Evolutionary conservation across 2,113 vertebrate genomes (phyloP).

Genomic region (Clarias magur): DNA sequence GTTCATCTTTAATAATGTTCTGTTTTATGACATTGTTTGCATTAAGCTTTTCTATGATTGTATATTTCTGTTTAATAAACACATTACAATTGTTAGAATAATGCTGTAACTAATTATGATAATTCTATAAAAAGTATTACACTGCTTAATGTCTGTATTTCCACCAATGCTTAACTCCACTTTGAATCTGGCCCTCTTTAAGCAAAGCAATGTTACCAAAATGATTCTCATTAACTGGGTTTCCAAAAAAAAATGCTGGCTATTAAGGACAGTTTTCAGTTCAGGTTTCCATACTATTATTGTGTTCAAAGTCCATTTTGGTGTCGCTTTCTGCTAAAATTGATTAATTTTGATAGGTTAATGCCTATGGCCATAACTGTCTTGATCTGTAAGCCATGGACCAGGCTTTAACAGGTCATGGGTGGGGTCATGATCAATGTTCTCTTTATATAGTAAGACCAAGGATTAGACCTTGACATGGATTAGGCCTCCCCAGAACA

Average conservation of each 20-base stretch:
- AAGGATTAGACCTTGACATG: slow-evolving; percentile 38
- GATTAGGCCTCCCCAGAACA: slow-evolving; percentile 46
- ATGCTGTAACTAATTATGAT: too few species aligned
- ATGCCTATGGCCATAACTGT: neutral
- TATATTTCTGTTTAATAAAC: too few species aligned
- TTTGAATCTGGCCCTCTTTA: neutral
- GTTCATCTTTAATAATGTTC: neutral
- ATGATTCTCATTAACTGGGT: neutral
- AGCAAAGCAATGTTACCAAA: neutral
- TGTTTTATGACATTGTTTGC: neutral
- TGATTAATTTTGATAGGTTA: slow-evolving; percentile 36
- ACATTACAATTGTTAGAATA: neutral
- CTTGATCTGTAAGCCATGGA: slow-evolving; percentile 34
- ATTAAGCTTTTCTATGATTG: neutral
- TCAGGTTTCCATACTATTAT: neutral
- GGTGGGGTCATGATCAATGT: slow-evolving; percentile 43
- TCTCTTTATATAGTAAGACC: slow-evolving; percentile 15
- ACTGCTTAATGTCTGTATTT: neutral
- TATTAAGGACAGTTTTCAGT: neutral
- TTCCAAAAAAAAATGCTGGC: neutral
- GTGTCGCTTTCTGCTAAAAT: neutral
- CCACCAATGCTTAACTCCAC: neutral
- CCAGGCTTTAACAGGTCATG: slow-evolving; percentile 44
- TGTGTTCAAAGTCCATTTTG: neutral
- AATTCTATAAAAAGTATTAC: neutral